Evolutionary conservation across 2,797 vertebrate genomes (phyloP), one percentile per base, ranked within the genome.

Genomic region (Sebastes itinus): DNA sequence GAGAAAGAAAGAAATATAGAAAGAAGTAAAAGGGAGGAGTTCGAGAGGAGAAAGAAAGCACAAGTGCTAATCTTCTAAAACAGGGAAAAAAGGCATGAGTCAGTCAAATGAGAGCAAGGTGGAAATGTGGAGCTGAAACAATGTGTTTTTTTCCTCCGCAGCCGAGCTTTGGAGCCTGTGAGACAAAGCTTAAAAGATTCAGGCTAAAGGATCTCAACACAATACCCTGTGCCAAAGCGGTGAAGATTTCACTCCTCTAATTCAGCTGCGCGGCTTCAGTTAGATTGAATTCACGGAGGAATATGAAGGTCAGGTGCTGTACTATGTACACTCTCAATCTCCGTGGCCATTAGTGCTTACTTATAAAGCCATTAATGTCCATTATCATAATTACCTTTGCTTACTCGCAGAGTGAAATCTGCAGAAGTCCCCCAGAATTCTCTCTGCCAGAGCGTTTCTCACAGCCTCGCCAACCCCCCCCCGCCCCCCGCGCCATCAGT

Each of bases 301-400:
- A 90, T 78, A 86, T 90, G 84, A 93, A 94, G 91, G 92, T 94
- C 91, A 92, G 90, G 87, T 88, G 88, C 81, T 75, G 75, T 49
- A 22, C 74, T 84, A 67, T 76, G 85, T 87, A 88, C 87, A 70
- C 72, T 49, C 85, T 89, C 86, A 66, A 85, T 89, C 89, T 89
- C 78, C 58, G 16, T 60, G 65, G 77, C 90, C 88, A 88, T 92
- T 91, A 90, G 80, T 70, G 83, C 89, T 92, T 87, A 90, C 88
- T 92, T 92, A 93, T 88, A 92, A 94, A 92, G 85, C 89, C 88
- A 93, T 94, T 93, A 92, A 90, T 89, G 90, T 76, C 84, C 91
- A 94, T 94, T 93, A 94, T 88, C 85, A 86, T 92, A 90, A 94
- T 94, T 93, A 91, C 84, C 80, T 87, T 84, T 87, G 86, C 81